A percentile compares a stretch with the other conserved stretches of the same genome.
These are phyloP conservation scores for Galerucella nymphaeae DNA, from an alignment of 2,888 invertebrate species.

Conservation along the genomic window DNA sequence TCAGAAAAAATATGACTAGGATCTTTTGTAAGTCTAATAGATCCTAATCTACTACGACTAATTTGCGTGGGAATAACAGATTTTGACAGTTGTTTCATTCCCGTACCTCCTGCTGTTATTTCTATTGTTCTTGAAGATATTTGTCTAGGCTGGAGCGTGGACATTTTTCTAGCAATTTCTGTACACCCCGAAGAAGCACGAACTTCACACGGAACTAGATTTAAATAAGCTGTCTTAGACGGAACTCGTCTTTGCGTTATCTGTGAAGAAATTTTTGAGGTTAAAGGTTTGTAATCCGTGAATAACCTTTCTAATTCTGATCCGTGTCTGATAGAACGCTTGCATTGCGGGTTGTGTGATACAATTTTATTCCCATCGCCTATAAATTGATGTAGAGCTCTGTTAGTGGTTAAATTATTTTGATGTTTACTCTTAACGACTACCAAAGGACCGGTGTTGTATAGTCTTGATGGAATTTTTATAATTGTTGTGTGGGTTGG, in stretches of 20 bases:
- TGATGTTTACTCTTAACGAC: background rate
- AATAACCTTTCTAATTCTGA: conserved; percentile 9
- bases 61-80: background rate
- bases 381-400: background rate
- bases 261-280: background rate
- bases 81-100: background rate
- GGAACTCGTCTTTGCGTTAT: background rate
- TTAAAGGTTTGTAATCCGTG: background rate
- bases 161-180: background rate
- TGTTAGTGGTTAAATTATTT: background rate
- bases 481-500: conserved; percentile 4
- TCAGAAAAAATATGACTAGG: background rate
- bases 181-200: background rate
- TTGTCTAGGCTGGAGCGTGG: background rate
- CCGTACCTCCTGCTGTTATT: background rate
- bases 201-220: background rate
- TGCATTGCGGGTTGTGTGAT: background rate
- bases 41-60: background rate
- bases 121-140: background rate
- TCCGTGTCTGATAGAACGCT: background rate
- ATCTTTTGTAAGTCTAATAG: background rate
- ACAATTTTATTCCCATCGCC: background rate
- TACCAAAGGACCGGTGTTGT: conserved; percentile 2
- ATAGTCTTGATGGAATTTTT: background rate
- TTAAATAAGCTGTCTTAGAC: background rate